Conservation (phyloP, 2,888 invertebrate genomes). For the Lochmaea capreae region DNA sequence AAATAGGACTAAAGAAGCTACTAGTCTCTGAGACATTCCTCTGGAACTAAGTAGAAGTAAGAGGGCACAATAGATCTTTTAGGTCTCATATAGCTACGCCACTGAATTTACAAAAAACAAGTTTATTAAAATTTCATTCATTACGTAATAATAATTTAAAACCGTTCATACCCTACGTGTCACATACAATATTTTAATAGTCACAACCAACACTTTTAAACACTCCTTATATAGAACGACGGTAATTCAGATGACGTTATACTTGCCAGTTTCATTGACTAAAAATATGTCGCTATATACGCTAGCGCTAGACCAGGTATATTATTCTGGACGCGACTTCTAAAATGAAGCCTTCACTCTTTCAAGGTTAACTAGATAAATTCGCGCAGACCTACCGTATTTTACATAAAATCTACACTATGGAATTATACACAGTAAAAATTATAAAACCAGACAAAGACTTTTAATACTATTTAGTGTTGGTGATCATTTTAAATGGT, state of each 20-base stretch:
- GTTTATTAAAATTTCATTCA: not conserved
- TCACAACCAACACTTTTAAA: not conserved
- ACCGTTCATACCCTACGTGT: not conserved
- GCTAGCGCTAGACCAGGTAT: conserved; percentile 6
- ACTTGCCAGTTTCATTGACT: conserved; percentile 18
- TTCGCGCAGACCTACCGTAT: conserved; percentile 16
- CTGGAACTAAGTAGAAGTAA: no score
- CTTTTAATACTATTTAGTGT: no score
- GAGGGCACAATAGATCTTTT: no score
- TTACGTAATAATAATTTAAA: not conserved
- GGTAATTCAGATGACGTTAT: conserved; percentile 13
- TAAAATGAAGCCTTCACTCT: conserved; percentile 2
- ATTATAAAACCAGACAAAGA: no score
- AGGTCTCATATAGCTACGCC: not conserved
- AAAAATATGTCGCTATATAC: conserved; percentile 10
- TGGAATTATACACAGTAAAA: not conserved
- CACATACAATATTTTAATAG: conserved; percentile 5
- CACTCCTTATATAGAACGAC: conserved; percentile 8
- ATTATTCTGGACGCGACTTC: conserved; percentile 15
- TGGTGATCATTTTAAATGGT: not conserved
- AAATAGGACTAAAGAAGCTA: no score
- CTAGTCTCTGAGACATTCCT: no score
- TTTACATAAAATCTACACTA: conserved; percentile 10
- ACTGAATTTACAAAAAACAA: not conserved
- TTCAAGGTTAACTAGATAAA: conserved; percentile 32